phyloP scores from a whole-genome alignment of 2,113 vertebrate genomes.

The Collichthys lucidus region DNA sequence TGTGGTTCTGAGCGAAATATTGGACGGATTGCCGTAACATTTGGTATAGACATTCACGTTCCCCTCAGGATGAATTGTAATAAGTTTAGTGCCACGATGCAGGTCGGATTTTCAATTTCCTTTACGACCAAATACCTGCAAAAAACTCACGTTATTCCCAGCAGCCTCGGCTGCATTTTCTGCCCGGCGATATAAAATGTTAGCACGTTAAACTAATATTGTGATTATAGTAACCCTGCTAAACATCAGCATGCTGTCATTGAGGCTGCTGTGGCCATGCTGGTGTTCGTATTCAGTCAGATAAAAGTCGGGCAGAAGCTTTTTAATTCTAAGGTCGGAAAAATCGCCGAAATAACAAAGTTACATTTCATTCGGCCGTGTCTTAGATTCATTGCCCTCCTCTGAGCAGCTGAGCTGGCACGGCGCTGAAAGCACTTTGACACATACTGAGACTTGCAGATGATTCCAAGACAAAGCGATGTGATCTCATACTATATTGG shows the following conservation, averaged over 20 bases:
- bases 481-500: slow-evolving; percentile 31
- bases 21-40: not conserved
- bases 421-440: slow-evolving; percentile 7
- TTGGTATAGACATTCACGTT: not conserved
- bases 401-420: slow-evolving; percentile 7
- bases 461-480: slow-evolving; percentile 43
- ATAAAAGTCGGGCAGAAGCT: not conserved
- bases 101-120: not conserved
- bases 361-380: slow-evolving; percentile 2
- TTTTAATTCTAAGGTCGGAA: not conserved
- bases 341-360: not conserved
- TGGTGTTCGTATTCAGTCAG: not conserved
- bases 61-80: not conserved
- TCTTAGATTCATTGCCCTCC: slow-evolving; percentile 2
- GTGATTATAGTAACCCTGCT: not conserved
- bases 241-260: not conserved
- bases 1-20: not conserved
- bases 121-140: no score
- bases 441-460: slow-evolving; percentile 18
- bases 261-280: not conserved
- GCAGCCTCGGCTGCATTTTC: not conserved
- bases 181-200: not conserved
- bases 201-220: not conserved
- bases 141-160: not conserved
- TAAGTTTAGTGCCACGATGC: not conserved